phyloP scores from a whole-genome alignment of 2,113 vertebrate genomes.

The Caracal caracal region DNA sequence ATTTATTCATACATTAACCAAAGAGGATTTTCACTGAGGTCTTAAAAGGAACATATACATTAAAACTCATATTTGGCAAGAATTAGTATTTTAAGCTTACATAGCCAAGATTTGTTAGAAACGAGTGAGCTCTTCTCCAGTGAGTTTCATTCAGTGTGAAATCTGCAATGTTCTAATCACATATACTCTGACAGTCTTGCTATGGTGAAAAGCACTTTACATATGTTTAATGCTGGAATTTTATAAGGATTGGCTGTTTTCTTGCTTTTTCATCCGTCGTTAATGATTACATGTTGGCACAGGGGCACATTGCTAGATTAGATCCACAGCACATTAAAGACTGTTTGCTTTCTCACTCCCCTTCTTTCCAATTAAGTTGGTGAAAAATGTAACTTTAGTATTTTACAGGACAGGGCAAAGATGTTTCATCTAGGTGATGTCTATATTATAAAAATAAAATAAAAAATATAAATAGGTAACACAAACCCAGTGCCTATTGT shows the following conservation, averaged over 20 bases:
- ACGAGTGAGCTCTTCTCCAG: conserved; percentile 47
- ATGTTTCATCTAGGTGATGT: conserved; percentile 88
- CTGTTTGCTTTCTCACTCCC: conserved; percentile 81
- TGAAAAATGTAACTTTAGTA: conserved; percentile 87
- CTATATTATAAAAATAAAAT: conserved; percentile 92
- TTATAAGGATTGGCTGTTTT: conserved; percentile 73
- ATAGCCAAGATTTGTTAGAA: conserved; percentile 55
- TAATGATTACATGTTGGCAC: conserved; percentile 79
- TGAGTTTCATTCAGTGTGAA: conserved; percentile 51
- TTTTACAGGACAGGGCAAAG: conserved; percentile 88
- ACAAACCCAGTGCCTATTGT: conserved; percentile 88
- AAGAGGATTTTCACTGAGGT: conserved; percentile 65
- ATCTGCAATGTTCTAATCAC: conserved; percentile 53
- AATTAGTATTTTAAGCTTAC: conserved; percentile 46
- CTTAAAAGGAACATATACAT: conserved; percentile 75
- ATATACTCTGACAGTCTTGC: conserved; percentile 71
- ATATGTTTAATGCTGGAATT: conserved; percentile 76
- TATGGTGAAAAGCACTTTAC: conserved; percentile 77
- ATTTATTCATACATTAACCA: conserved; percentile 83
- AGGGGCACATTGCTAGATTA: conserved; percentile 81
- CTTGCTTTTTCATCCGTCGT: conserved; percentile 75
- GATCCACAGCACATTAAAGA: conserved; percentile 80
- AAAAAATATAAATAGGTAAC: conserved; percentile 90
- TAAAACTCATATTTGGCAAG: conserved; percentile 71
- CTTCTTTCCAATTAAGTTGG: conserved; percentile 85